These are phyloP conservation scores for Papio anubis DNA, from an alignment of 2,113 vertebrate species.

Conservation along the genomic window DNA sequence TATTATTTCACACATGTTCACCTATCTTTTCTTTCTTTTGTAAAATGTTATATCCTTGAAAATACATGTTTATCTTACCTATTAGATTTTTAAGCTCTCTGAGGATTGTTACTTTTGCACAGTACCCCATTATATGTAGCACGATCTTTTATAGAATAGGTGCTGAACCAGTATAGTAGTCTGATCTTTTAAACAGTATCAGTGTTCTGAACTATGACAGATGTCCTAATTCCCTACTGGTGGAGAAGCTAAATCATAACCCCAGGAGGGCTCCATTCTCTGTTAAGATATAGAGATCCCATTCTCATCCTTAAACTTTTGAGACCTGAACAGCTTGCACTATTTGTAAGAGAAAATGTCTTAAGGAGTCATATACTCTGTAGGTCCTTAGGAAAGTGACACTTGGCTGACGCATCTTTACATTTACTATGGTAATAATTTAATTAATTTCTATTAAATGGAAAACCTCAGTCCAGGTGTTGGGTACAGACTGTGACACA, in stretches of 20 bases:
- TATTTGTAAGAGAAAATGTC: not conserved
- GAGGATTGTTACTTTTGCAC: not conserved
- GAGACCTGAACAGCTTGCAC: not conserved
- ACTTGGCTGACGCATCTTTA: not conserved
- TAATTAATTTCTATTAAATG: not conserved
- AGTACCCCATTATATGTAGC: not conserved
- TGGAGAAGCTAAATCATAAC: not conserved
- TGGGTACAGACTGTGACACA: not conserved
- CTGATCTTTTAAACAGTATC: not conserved
- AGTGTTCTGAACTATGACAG: not conserved
- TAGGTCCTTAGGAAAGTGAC: not conserved
- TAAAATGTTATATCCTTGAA: not conserved
- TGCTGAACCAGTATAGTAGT: not conserved
- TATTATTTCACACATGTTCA: conserved; percentile 22
- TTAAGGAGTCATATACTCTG: not conserved
- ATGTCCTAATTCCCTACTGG: not conserved
- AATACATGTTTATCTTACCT: not conserved
- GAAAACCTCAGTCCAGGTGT: not conserved
- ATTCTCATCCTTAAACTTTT: not conserved
- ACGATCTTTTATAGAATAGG: not conserved
- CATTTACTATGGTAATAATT: not conserved
- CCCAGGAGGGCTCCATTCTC: not conserved
- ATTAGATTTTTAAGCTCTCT: conserved; percentile 21
- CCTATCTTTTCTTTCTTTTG: conserved; percentile 6
- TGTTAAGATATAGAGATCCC: not conserved